Percentiles rank a stretch among this genome's conserved stretches.
phyloP scores from a whole-genome alignment of 2,113 vertebrate species.

The Neopipo cinnamomea region DNA sequence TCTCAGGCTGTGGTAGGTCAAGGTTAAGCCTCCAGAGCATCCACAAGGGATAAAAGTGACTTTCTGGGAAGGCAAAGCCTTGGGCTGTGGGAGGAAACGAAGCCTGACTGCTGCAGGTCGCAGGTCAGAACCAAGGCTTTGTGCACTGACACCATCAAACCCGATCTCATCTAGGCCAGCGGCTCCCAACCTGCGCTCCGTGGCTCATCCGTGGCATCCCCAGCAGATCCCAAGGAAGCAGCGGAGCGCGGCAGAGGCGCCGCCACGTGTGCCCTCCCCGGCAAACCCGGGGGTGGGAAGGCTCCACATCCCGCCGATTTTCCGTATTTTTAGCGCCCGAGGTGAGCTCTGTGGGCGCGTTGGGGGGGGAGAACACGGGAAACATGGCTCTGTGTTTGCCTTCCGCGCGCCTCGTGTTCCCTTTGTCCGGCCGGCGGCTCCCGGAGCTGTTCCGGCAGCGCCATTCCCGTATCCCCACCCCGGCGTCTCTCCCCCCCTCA shows the following conservation, averaged over 20 bases:
- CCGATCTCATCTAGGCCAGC: background rate
- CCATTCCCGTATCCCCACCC: background rate
- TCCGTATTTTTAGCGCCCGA: accelerated
- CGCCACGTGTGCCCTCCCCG: accelerated
- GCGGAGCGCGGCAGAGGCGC: accelerated
- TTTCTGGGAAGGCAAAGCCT: background rate
- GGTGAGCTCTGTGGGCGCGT: background rate
- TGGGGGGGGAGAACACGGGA: background rate
- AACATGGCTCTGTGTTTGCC: accelerated
- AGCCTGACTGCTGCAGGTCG: background rate
- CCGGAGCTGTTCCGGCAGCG: background rate
- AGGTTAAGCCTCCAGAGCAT: background rate
- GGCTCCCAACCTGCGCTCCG: accelerated
- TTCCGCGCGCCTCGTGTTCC: background rate
- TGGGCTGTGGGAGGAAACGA: background rate
- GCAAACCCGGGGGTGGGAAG: accelerated
- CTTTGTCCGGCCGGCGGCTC: background rate
- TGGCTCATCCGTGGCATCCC: background rate
- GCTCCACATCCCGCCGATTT: accelerated
- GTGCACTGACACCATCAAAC: background rate
- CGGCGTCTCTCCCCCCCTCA: background rate
- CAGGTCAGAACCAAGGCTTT: background rate
- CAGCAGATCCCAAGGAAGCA: accelerated
- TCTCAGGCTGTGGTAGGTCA: background rate
- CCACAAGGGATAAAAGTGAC: background rate